Base-by-base conservation (phyloP, 1,140 invertebrate species). In the Drosophila insularis region DNA sequence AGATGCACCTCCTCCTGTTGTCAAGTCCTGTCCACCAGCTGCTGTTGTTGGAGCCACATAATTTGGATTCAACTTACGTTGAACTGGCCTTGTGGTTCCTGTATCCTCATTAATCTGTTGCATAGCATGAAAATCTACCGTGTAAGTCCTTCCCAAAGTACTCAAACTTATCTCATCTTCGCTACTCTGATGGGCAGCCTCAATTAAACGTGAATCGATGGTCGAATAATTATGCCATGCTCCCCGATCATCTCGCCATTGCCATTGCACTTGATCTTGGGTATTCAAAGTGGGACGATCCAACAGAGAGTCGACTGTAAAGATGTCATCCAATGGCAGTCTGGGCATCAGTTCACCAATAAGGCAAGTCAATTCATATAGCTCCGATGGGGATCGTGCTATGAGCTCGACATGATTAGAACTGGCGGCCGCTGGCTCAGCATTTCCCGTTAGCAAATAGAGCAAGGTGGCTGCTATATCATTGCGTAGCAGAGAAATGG, bases 41-140 rank as follows among this genome's bases (percentile, higher is more conserved):
- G 59, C 31, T 40, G 31, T 35, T 8, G 58, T 46, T 5, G 82
- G 76, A 3, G 90, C 80, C 50, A 91, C 76, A 61, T 91, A 92
- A 31, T 90, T 91, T 46, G 90, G 91, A 80, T 92, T 92, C 3
- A 93, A 87, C 50, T 93, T 91, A 37, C 98, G 94, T 92, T 98
- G 97, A 80, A 99, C 97, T 63, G 97, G 95, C 54, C 98, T 93
- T 10, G 98, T 96, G 54, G 97, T 98, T 64, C 98, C 98, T 5
- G 98, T 98, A 92, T 99, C 98, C 93, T 99, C 98, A 92, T 99
- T 99, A 73, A 99, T 98, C 94, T 99, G 98, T 92, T 99, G 98
- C 97, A 99, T 98, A 77, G 97, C 96, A 92, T 98, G 96, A 84
- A 99, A 97, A 93, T 99, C 98, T 72, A 99, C 96, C 1, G 97